Base-by-base conservation (phyloP, 92 coral and sea anemone genomes). In the Paramuricea clavata region DNA sequence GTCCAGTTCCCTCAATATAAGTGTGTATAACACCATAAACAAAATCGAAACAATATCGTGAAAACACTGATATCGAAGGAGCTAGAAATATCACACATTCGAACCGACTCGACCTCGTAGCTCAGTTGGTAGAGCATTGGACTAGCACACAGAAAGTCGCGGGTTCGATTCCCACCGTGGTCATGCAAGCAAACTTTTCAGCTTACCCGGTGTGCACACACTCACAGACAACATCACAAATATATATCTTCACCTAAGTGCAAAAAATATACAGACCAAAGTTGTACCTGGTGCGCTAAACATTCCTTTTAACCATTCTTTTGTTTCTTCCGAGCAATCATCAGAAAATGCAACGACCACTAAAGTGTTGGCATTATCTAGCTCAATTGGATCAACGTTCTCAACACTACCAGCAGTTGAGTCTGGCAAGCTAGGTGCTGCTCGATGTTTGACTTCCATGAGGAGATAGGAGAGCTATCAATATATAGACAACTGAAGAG, bases 331-430 rank as follows among this genome's bases (percentile, higher is more conserved):
- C 42, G 95, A 92, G 82, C 94, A 82, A 69, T 88, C 88, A 32
- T 94, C 92, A 41, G 99, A 88, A 69, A 97, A 94, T 86, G 95
- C 98, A 56, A 97, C 75, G 71, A 97, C 94, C 49, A 93, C 98
- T 43, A 94, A 94, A 71, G 94, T 89, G 83, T 91, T 91, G 34
- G 79, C 83, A 43, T 59, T n/a, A 57, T 82, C 87, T 41, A 79
- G 8, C n/a, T 79, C 84, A 41, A 79, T 79, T 8, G 84, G 84
- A 41, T 79, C 84, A 79, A 79, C 73, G 25, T 79, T 79, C 21
- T 59, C 84, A 8, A 76, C 82, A 15, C 82, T 56, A 5, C 31
- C 22, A 21, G 57, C 50, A 10, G 54, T 61, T 61, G 64, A 64
- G 6, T 76, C 82, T 50, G 84, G 57, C 56, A 33, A 6, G 39